Percentiles rank a stretch among this genome's conserved stretches.
Conservation (phyloP, 1,140 invertebrate genomes). For the Hypothenemus hampei region DNA sequence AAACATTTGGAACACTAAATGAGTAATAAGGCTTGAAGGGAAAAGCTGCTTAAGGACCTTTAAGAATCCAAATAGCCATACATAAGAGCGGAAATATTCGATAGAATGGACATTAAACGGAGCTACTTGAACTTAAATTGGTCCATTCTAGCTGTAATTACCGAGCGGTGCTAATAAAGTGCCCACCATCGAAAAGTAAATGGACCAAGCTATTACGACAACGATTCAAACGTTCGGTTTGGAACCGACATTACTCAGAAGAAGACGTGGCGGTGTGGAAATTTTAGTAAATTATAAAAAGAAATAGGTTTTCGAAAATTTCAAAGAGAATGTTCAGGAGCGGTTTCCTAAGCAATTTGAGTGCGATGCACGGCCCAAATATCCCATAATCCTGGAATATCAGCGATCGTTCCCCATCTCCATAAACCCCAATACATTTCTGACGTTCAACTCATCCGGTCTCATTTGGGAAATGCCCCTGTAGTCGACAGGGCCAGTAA, state of each 20-base stretch:
- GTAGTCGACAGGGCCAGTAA: conserved; percentile 29
- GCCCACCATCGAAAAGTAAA: conserved; percentile 39
- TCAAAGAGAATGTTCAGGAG: too few relatives aligned
- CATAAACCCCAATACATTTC: conserved; percentile 38
- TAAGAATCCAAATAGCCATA: background rate
- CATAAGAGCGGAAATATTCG: background rate
- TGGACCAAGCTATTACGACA: conserved; percentile 39
- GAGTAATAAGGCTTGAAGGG: too few relatives aligned
- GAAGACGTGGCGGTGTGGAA: conserved; percentile 1
- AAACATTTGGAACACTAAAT: too few relatives aligned
- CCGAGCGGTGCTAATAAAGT: conserved; percentile 35
- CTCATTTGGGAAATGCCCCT: conserved; percentile 35
- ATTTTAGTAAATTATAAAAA: too few relatives aligned
- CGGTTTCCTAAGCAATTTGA: conserved; percentile 14
- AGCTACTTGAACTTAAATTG: conserved; percentile 11
- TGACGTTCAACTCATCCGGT: conserved; percentile 35
- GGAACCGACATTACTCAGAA: conserved; percentile 34
- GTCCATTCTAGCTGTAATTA: conserved; percentile 20
- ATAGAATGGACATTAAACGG: conserved; percentile 5
- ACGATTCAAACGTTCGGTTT: conserved; percentile 22
- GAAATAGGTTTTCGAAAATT: too few relatives aligned
- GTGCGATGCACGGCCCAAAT: conserved; percentile 22
- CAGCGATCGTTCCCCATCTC: conserved; percentile 34
- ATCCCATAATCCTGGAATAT: conserved; percentile 29
- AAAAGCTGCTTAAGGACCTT: background rate